Evolutionary conservation across 2,113 vertebrate genomes (phyloP).

Genomic region (Rhodinocichla rosea): DNA sequence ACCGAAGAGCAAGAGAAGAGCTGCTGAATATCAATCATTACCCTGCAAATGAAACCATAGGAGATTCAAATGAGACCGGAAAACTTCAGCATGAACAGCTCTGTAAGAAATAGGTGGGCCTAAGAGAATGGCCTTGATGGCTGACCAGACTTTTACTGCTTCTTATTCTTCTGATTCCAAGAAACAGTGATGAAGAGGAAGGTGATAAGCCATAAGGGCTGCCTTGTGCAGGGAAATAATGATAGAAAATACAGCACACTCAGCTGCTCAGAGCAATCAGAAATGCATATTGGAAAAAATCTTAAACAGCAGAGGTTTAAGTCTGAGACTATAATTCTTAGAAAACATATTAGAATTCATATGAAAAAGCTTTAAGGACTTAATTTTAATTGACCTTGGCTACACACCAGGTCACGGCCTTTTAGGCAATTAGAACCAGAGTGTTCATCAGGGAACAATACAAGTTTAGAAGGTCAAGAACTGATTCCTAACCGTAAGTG

Average conservation of each 20-base stretch:
- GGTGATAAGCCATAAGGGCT: constrained; percentile 10
- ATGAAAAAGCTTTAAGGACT: constrained; percentile 48
- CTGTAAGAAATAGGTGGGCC: background rate
- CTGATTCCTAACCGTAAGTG: constrained; percentile 24
- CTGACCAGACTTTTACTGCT: background rate
- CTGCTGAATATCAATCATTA: background rate
- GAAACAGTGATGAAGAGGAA: background rate
- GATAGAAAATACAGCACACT: background rate
- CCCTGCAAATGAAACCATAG: background rate
- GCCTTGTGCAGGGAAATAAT: background rate
- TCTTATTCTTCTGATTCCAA: constrained; percentile 27
- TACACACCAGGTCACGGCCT: constrained; percentile 31
- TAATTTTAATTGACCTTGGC: constrained; percentile 57
- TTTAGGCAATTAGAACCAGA: constrained; percentile 37
- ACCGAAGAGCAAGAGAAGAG: background rate
- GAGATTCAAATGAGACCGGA: background rate
- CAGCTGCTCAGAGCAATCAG: background rate
- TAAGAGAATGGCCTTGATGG: background rate
- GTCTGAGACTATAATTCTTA: background rate
- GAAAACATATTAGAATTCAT: constrained; percentile 34
- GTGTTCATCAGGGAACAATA: constrained; percentile 31
- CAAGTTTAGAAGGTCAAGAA: constrained; percentile 48
- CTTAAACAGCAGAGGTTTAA: background rate
- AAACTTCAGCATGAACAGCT: background rate
- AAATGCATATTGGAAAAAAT: constrained; percentile 8